These are phyloP conservation scores for Felis chaus DNA, from an alignment of 2,113 vertebrate species.

Conservation along the genomic window DNA sequence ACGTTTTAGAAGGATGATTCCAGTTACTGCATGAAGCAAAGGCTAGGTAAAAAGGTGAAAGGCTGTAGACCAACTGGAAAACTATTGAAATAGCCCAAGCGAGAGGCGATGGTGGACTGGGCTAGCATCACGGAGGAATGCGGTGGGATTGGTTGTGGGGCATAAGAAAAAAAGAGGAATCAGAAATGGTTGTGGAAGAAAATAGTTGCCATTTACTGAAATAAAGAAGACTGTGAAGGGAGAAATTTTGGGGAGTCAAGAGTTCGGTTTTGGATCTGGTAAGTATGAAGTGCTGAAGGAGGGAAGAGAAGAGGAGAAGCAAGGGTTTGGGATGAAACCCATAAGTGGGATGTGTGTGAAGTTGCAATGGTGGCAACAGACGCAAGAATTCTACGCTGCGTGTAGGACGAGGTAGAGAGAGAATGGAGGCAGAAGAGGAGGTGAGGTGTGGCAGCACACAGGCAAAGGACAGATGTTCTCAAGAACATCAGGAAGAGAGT, in stretches of 20 bases:
- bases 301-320: background rate
- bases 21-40: background rate
- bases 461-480: background rate
- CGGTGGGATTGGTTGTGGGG: background rate
- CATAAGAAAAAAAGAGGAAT: background rate
- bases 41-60: background rate
- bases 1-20: background rate
- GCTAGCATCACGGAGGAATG: background rate
- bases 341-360: background rate
- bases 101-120: too few species aligned
- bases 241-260: background rate
- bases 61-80: background rate
- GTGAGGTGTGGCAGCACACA: background rate
- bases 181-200: background rate
- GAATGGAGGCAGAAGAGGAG: background rate
- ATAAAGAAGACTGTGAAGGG: background rate
- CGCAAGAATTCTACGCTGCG: background rate
- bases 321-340: background rate
- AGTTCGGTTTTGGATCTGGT: background rate
- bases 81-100: background rate
- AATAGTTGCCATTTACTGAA: background rate
- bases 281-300: background rate
- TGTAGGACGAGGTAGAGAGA: background rate
- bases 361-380: background rate
- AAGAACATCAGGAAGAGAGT: background rate